Conservation (phyloP, 2,113 vertebrate genomes). For the Podilymbus podiceps region DNA sequence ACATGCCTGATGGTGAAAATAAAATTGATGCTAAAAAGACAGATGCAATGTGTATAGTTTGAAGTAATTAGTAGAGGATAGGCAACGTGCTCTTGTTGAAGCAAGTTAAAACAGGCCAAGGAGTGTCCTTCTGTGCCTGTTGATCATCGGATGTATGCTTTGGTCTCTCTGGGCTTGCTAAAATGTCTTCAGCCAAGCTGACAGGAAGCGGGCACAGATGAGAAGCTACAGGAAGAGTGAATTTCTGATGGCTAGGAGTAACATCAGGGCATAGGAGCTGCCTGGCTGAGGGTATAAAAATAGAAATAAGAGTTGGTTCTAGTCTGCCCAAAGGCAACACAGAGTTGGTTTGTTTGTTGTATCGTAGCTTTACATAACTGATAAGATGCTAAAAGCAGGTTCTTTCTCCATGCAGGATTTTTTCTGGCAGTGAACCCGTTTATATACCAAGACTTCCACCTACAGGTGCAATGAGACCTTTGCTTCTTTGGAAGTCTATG, state of each 20-base stretch:
- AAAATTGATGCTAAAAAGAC: background rate
- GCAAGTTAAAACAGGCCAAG: background rate
- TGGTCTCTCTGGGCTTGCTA: background rate
- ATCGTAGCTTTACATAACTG: background rate
- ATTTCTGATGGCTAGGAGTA: background rate
- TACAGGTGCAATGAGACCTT: constrained; percentile 2
- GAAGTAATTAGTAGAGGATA: background rate
- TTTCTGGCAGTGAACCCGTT: background rate
- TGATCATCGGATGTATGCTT: background rate
- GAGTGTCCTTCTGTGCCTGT: background rate
- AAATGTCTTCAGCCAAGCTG: background rate
- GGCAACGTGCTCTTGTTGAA: background rate
- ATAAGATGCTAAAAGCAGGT: background rate
- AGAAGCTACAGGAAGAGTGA: background rate
- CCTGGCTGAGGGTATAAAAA: background rate
- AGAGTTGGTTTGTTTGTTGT: background rate
- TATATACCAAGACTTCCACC: constrained; percentile 12
- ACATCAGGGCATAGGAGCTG: background rate
- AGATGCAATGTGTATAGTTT: background rate
- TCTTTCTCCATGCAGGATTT: background rate
- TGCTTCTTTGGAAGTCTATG: background rate
- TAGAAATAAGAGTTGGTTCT: background rate
- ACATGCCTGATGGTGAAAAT: background rate
- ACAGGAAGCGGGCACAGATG: background rate
- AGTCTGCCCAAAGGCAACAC: background rate